Conservation (phyloP, 1,140 invertebrate species). For the Meloidogyne hapla region DNA sequence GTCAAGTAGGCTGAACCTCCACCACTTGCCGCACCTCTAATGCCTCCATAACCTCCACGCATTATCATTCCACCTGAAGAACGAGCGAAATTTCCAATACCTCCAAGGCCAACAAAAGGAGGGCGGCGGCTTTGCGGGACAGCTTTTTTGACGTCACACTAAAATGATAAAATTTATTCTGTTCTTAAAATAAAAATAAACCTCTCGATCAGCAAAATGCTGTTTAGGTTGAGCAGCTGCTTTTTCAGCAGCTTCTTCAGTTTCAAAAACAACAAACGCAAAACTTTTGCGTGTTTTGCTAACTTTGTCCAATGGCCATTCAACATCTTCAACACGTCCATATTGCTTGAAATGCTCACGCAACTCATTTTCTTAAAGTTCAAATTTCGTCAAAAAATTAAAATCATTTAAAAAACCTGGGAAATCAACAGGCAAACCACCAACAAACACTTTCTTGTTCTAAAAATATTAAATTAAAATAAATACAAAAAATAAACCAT, state of each 20-base stretch:
- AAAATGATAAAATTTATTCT: constrained; percentile 4
- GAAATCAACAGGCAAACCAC: constrained; percentile 59
- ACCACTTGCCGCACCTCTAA: too few relatives aligned
- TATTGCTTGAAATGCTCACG: constrained; percentile 59
- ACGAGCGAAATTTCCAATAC: neutral
- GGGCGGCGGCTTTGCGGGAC: constrained; percentile 55
- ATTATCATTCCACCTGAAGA: neutral
- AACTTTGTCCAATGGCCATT: constrained; percentile 58
- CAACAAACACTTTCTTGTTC: constrained; percentile 64
- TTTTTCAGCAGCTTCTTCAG: constrained; percentile 59
- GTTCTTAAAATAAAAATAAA: too few relatives aligned
- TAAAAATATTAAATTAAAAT: neutral
- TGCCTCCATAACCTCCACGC: too few relatives aligned
- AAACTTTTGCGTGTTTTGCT: constrained; percentile 61
- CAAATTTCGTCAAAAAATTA: neutral
- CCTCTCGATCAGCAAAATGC: constrained; percentile 52
- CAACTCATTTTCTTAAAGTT: constrained; percentile 55
- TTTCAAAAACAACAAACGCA: constrained; percentile 64
- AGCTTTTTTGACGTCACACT: constrained; percentile 64
- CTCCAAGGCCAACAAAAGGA: neutral
- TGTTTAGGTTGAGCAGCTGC: constrained; percentile 57
- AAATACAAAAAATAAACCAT: neutral
- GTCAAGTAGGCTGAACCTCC: too few relatives aligned
- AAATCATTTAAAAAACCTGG: constrained; percentile 30
- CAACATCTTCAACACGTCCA: constrained; percentile 51